Conservation (phyloP, 2,113 vertebrate genomes). For the Ranitomeya imitator region DNA sequence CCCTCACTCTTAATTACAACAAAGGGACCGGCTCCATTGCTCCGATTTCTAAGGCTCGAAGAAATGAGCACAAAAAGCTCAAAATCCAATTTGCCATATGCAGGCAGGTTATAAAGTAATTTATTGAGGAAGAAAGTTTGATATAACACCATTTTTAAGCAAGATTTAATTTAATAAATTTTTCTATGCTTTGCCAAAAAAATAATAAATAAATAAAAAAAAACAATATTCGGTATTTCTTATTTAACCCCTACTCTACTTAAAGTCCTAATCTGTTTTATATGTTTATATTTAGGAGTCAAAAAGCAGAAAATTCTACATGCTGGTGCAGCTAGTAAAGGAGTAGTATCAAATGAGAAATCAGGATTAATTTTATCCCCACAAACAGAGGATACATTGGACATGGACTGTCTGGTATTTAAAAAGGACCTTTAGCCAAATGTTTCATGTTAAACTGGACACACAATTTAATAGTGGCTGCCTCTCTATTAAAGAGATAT, state of each 20-base stretch:
- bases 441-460: too few species aligned
- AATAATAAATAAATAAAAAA: not conserved
- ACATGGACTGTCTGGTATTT: too few species aligned
- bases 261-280: not conserved
- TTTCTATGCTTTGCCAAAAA: not conserved
- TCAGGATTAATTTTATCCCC: too few species aligned
- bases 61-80: slow-evolving; percentile 16
- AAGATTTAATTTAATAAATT: not conserved
- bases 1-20: slow-evolving; percentile 31
- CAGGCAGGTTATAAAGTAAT: slow-evolving; percentile 18
- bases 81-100: slow-evolving; percentile 13
- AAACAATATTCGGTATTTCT: not conserved
- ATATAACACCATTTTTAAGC: not conserved
- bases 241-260: not conserved
- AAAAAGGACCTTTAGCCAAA: too few species aligned
- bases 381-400: too few species aligned
- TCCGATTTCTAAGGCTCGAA: not conserved
- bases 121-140: slow-evolving; percentile 16
- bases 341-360: too few species aligned
- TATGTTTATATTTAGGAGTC: not conserved
- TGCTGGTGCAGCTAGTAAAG: not conserved
- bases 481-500: too few species aligned
- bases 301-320: not conserved
- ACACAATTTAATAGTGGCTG: too few species aligned
- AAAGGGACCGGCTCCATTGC: not conserved